Evolutionary conservation across 2,888 invertebrate genomes (phyloP).

Genomic region (Eucera pruinosa): DNA sequence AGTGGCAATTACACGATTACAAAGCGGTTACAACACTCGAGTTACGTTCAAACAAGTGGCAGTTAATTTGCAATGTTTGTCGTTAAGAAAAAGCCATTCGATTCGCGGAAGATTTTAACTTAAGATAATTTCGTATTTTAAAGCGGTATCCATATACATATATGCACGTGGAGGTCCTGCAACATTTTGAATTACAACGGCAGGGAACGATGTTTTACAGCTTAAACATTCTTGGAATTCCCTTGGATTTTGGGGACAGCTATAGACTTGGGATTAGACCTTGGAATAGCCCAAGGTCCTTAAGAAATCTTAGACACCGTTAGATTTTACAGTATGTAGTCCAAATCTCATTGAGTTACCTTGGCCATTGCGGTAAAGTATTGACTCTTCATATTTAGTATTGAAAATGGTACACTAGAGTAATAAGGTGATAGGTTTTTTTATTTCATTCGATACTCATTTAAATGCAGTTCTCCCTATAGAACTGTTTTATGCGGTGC

Average conservation of each 20-base stretch:
- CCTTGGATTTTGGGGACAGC: too few relatives aligned
- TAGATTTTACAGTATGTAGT: too few relatives aligned
- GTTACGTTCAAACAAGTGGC: neutral
- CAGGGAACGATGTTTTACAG: neutral
- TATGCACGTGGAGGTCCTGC: neutral
- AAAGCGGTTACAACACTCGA: neutral
- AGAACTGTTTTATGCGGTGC: constrained; percentile 44
- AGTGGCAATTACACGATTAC: neutral
- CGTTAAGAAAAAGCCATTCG: constrained; percentile 4
- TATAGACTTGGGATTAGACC: too few relatives aligned
- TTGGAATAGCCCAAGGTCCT: too few relatives aligned
- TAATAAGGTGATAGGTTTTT: too few relatives aligned
- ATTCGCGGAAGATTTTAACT: constrained; percentile 11
- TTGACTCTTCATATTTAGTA: too few relatives aligned
- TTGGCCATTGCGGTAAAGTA: too few relatives aligned
- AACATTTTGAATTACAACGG: constrained; percentile 28
- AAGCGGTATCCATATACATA: neutral
- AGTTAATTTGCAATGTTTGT: constrained; percentile 18
- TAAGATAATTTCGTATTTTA: constrained; percentile 22
- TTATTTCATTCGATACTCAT: too few relatives aligned
- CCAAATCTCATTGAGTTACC: too few relatives aligned
- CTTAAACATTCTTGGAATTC: too few relatives aligned
- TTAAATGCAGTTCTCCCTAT: constrained; percentile 53
- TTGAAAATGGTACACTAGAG: too few relatives aligned
- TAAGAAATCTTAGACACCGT: too few relatives aligned